phyloP scores from a whole-genome alignment of 1,140 invertebrate genomes.

The Glomeris maerens region DNA sequence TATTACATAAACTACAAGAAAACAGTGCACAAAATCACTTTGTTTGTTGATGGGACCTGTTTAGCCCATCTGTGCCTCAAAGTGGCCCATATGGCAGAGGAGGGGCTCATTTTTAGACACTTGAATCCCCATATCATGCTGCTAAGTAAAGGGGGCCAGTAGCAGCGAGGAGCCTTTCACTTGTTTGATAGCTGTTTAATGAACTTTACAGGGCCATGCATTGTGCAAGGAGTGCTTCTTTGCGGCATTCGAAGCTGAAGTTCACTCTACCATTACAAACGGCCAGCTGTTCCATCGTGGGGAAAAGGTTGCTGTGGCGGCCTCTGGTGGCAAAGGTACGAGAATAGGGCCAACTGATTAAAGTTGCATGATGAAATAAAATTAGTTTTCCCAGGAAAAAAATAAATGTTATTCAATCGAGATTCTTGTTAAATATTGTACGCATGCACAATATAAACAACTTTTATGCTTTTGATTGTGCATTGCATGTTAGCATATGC shows the following conservation, averaged over 20 bases:
- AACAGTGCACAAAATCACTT: no score
- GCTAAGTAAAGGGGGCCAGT: no score
- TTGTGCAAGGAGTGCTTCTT: conserved; percentile 94
- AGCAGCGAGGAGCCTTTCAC: no score
- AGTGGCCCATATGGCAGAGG: no score
- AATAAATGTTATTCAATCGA: not conserved
- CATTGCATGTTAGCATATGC: no score
- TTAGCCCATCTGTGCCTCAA: no score
- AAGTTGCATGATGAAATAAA: not conserved
- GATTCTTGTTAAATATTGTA: not conserved
- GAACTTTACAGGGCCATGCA: conserved; percentile 48
- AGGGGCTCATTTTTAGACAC: no score
- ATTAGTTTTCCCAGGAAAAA: not conserved
- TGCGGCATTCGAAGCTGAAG: conserved; percentile 84
- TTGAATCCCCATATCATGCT: no score
- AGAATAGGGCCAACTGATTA: not conserved
- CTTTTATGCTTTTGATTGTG: no score
- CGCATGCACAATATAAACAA: not conserved
- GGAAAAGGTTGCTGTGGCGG: conserved; percentile 84
- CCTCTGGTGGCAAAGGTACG: conserved; percentile 82
- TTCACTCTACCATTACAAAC: conserved; percentile 82
- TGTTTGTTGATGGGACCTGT: no score
- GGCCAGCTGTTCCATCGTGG: conserved; percentile 72
- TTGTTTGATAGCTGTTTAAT: not conserved
- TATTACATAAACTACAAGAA: no score